Evolutionary conservation across 1,140 invertebrate species (phyloP), one percentile per base, ranked within the genome.

Genomic region (Polypedilum vanderplanki): DNA sequence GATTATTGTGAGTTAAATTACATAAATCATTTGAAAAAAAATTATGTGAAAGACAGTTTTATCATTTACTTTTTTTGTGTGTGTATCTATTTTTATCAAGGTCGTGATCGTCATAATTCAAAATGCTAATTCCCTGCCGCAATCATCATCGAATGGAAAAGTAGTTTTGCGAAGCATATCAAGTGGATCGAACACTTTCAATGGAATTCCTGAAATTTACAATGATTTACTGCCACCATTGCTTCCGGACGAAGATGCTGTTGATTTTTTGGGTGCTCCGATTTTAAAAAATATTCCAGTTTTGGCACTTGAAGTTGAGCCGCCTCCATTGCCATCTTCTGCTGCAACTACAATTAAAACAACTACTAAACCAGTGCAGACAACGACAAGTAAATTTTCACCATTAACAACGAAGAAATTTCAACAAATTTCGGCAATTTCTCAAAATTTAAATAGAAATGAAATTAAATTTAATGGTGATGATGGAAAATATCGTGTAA

Each of bases 201-300:
- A 70, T 70, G 65, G 18, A 70, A 20, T 70, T 22, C 65, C 46
- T n/a, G 12, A 57, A 57, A 4, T 57, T n/a, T 3, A 57, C 12
- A 57, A n/a, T 57, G 46, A 57, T 57, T 57, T 57, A 57, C n/a
- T 57, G 10, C 46, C 46, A 15, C 46, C 46, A 57, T 57, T 57
- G 10, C n/a, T 57, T n/a, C 46, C 46, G 46, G n/a, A 57, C 15
- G 12, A 57, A 57, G n/a, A 12, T 15, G 46, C 9, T 12, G 12
- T 57, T 57, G 46, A 57, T 57, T n/a, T 57, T 57, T n/a, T n/a
- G 46, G 12, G 12, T 57, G 8, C 46, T 4, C 4, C 8, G 15
- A n/a, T 33, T 33, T 33, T 33, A 33, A 33, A 33, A 5, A 33
- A 33, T 3, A 57, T 57, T 15, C 4, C 46, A 4, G 10, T 57